Conservation (phyloP, 2,888 invertebrate species). For the Drosophila melanocephala region DNA sequence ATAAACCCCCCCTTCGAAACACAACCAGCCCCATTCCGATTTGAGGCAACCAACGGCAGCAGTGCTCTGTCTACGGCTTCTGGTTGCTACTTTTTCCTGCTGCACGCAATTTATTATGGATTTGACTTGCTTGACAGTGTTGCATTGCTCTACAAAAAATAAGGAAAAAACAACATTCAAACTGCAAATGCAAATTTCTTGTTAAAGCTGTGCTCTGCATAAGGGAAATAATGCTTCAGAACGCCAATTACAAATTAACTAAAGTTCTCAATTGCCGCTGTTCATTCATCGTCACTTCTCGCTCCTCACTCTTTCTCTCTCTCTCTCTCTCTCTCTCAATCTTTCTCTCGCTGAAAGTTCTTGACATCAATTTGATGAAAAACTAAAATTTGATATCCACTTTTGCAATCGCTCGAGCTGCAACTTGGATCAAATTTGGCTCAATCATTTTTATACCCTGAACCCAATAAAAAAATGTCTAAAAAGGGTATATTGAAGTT, state of each 20-base stretch:
- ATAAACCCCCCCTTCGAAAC: background rate
- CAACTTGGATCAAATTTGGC: background rate
- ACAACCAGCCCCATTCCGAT: no score
- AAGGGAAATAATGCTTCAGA: background rate
- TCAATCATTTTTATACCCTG: background rate
- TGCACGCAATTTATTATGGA: constrained; percentile 52
- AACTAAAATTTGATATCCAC: background rate
- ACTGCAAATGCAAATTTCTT: background rate
- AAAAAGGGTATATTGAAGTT: background rate
- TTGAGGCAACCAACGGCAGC: constrained; percentile 16
- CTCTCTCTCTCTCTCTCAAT: background rate
- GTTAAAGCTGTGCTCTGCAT: background rate
- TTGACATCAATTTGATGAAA: background rate
- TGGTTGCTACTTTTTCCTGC: constrained; percentile 8
- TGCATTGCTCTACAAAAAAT: constrained; percentile 20
- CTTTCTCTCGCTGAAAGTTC: background rate
- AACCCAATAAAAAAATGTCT: background rate
- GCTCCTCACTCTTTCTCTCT: background rate
- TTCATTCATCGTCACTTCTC: background rate
- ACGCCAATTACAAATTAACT: background rate
- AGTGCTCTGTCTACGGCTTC: constrained; percentile 23
- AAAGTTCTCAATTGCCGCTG: background rate
- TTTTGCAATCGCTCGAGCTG: background rate
- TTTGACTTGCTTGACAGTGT: constrained; percentile 23
- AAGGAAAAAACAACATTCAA: constrained; percentile 5